A percentile compares a stretch with the other conserved stretches of the same genome.
These are phyloP conservation scores for Allacma fusca DNA, from an alignment of 2,888 invertebrate species.

Conservation along the genomic window DNA sequence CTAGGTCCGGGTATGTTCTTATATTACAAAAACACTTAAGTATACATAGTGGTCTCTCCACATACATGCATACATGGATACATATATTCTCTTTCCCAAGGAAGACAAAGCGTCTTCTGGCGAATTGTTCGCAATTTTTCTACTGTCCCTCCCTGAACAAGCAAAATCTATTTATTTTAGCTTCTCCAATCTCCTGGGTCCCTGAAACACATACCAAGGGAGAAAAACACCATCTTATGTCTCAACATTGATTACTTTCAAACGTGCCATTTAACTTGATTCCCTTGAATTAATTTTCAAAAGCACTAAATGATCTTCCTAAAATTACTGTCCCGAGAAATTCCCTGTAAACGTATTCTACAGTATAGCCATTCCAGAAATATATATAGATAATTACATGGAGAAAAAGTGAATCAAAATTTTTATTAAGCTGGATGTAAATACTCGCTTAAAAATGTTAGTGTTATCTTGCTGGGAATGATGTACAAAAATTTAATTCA, in stretches of 20 bases:
- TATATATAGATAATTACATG: no score
- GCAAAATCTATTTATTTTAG: constrained; percentile 23
- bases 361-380: no score
- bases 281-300: not conserved
- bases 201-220: no score
- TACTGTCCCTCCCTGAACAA: not conserved
- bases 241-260: not conserved
- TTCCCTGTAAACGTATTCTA: no score
- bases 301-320: not conserved
- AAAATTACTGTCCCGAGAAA: not conserved
- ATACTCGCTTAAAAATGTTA: no score
- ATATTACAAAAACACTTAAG: not conserved
- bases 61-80: not conserved
- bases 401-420: no score
- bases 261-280: not conserved
- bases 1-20: not conserved
- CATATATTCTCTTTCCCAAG: not conserved
- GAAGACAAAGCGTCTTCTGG: constrained; percentile 9
- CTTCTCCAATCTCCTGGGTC: not conserved
- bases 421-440: no score
- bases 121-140: constrained; percentile 21
- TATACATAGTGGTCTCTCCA: not conserved
- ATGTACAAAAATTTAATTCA: no score
- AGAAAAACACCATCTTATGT: not conserved
- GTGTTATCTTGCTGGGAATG: no score